phyloP scores from a whole-genome alignment of 2,888 invertebrate genomes.

The Oligia latruncula region DNA sequence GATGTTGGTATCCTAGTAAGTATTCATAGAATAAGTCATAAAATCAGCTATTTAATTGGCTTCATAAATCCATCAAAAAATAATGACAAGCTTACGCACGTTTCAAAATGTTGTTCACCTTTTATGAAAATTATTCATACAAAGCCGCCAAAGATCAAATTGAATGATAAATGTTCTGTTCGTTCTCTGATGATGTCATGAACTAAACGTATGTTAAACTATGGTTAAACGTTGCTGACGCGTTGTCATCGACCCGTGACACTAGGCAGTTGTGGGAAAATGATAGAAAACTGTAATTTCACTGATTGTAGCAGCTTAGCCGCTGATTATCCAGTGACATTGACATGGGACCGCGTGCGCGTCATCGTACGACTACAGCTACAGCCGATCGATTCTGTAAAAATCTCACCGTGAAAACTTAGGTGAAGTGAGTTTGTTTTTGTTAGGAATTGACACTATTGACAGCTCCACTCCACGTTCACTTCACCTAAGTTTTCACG shows the following conservation, averaged over 20 bases:
- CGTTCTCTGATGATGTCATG: slow-evolving; percentile 33
- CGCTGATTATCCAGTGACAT: slow-evolving; percentile 70
- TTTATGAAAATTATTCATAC: slow-evolving; percentile 18
- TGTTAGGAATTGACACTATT: too few relatives aligned
- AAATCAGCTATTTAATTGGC: not conserved
- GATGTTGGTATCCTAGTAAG: not conserved
- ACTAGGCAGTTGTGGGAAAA: slow-evolving; percentile 58
- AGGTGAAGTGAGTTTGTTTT: too few relatives aligned
- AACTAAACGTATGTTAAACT: slow-evolving; percentile 20
- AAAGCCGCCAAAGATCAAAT: slow-evolving; percentile 28
- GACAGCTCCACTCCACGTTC: too few relatives aligned
- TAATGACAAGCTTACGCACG: not conserved
- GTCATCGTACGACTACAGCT: not conserved
- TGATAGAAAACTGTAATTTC: slow-evolving; percentile 73
- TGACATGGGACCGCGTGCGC: slow-evolving; percentile 66
- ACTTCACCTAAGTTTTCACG: too few relatives aligned
- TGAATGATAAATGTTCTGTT: slow-evolving; percentile 24
- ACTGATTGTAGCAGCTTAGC: slow-evolving; percentile 72
- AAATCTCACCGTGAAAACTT: too few relatives aligned
- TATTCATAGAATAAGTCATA: not conserved
- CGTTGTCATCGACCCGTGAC: slow-evolving; percentile 63
- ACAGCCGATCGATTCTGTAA: too few relatives aligned
- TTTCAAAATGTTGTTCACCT: slow-evolving; percentile 10
- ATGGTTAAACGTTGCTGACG: slow-evolving; percentile 39
- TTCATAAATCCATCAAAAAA: not conserved